Evolutionary conservation across 2,888 invertebrate genomes (phyloP), one percentile per base, ranked within the genome.

Genomic region (Erannis defoliaria): DNA sequence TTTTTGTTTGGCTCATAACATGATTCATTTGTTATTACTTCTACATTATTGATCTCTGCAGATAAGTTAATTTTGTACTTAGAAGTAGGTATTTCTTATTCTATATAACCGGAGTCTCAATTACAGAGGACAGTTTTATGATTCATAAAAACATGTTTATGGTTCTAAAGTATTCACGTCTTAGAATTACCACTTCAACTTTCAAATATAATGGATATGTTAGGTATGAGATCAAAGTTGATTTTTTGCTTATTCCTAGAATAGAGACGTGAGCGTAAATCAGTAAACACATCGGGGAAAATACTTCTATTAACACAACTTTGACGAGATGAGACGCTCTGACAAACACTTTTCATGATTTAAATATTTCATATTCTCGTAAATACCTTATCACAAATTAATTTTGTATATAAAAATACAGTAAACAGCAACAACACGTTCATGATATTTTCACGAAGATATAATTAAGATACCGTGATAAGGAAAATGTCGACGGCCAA

Each of bases 201-300:
- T 61, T 55, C 50, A 61, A 61, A 55, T 61, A 14, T 42, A 59
- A 51, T 35, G 14, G 55, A 58, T 26, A 48, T 19, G 50, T 48
- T 49, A 55, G 53, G 49, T 40, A 49, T 31, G 35, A 68, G 70
- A 72, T 72, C 68, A 72, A 72, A 69, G 70, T 69, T 60, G 58
- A 51, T 58, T 66, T 62, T 64, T 60, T 45, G 33, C 51, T 37
- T 37, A 66, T 74, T 75, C 72, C 56, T 33, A 43, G 73, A 72
- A 75, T 51, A 57, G 56, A 51, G 56, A 73, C 68, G 64, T 68
- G 49, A 70, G 57, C 66, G 67, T 65, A 68, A 68, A 73, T 62
- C 55, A 49, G 70, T 75, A 74, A 75, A 75, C 71, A 76, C 50
- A 40, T 55, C 46, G 62, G 67, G 70, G 61, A 74, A 76, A 76